Conservation (phyloP, 2,113 vertebrate genomes). For the Ariopsis seemanni region DNA sequence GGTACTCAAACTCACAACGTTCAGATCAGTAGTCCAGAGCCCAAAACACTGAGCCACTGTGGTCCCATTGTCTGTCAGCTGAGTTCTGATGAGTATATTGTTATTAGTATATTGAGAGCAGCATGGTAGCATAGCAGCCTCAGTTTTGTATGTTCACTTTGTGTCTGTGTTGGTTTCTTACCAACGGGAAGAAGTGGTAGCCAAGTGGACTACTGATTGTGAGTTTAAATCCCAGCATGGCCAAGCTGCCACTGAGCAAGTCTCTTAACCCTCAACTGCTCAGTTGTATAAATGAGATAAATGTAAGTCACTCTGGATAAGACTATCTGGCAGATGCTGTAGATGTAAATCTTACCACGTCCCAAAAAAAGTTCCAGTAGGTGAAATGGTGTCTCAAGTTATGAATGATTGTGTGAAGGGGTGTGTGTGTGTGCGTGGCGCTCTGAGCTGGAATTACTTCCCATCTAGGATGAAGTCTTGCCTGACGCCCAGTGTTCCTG, state of each 20-base stretch:
- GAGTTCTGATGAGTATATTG: neutral
- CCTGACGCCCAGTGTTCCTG: constrained; percentile 4
- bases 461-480: neutral
- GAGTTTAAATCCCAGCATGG: neutral
- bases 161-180: neutral
- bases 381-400: neutral
- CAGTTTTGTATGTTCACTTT: neutral
- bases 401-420: neutral
- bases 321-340: neutral
- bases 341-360: neutral
- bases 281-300: neutral
- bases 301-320: neutral
- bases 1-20: neutral
- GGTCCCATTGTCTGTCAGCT: neutral
- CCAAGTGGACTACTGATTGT: neutral
- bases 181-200: neutral
- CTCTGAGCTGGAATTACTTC: neutral
- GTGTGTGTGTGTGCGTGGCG: neutral
- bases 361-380: neutral
- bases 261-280: neutral
- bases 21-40: neutral
- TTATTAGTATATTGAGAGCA: neutral
- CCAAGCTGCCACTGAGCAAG: neutral
- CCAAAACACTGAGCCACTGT: neutral
- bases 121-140: neutral